These are phyloP conservation scores for Halictus quadricinctus DNA, from an alignment of 2,888 invertebrate genomes.

Conservation along the genomic window DNA sequence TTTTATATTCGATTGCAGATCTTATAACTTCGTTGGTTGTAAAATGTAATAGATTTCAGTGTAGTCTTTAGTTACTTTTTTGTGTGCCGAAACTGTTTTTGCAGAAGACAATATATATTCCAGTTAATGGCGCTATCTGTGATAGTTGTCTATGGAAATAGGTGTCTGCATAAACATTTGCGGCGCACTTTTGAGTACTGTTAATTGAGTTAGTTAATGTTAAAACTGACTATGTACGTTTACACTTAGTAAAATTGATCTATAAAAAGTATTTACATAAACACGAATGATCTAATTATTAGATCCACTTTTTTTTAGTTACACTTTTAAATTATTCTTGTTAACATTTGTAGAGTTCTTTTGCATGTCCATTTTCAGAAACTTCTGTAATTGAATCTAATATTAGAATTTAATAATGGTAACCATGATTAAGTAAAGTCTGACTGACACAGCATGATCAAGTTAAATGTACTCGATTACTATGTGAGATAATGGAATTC, in stretches of 20 bases:
- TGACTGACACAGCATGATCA: not conserved
- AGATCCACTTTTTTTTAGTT: not conserved
- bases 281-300: not conserved
- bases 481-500: not conserved
- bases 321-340: not conserved
- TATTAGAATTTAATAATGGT: not conserved
- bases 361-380: not conserved
- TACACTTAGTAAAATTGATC: not conserved
- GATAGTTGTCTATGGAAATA: no score
- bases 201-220: no score
- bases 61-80: no score
- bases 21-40: no score
- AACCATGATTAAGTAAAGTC: not conserved
- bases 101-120: no score
- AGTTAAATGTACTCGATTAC: not conserved
- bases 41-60: no score
- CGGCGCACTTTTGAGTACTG: no score
- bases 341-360: not conserved
- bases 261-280: not conserved
- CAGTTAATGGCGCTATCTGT: no score
- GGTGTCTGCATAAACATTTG: no score
- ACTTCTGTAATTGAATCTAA: not conserved
- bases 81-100: no score
- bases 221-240: no score
- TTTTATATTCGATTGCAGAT: no score